These are phyloP conservation scores for Chaetophractus vellerosus DNA, from an alignment of 2,797 vertebrate species.

Conservation along the genomic window DNA sequence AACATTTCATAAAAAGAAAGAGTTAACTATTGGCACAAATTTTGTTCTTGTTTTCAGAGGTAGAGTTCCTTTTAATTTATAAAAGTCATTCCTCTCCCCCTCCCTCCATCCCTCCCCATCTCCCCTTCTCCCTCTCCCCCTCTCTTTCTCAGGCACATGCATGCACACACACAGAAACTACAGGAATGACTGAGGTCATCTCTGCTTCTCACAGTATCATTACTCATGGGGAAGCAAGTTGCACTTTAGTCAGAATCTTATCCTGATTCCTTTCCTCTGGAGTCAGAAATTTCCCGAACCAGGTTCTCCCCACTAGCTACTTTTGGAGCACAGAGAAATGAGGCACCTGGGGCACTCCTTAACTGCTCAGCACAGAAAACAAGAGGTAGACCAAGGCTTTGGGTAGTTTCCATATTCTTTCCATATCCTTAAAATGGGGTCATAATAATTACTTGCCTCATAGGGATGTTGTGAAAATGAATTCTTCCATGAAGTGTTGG, in stretches of 20 bases:
- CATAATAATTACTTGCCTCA: background rate
- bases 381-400: background rate
- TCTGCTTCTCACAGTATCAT: background rate
- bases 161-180: background rate
- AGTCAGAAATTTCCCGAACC: constrained; percentile 31
- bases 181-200: background rate
- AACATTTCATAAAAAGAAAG: background rate
- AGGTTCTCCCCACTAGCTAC: background rate
- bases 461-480: background rate
- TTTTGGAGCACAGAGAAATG: background rate
- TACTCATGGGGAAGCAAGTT: background rate
- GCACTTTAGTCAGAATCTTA: constrained; percentile 35
- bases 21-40: background rate
- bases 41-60: constrained; percentile 26
- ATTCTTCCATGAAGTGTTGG: background rate
- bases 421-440: background rate
- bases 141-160: no score
- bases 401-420: background rate
- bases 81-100: background rate
- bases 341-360: background rate
- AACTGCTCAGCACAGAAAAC: background rate
- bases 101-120: no score
- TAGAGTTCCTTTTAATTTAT: background rate
- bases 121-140: no score
- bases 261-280: background rate